Percentiles rank a stretch among this genome's conserved stretches.
Evolutionary conservation across 2,797 vertebrate genomes (phyloP).

Genomic region (Darevskia mixta): DNA sequence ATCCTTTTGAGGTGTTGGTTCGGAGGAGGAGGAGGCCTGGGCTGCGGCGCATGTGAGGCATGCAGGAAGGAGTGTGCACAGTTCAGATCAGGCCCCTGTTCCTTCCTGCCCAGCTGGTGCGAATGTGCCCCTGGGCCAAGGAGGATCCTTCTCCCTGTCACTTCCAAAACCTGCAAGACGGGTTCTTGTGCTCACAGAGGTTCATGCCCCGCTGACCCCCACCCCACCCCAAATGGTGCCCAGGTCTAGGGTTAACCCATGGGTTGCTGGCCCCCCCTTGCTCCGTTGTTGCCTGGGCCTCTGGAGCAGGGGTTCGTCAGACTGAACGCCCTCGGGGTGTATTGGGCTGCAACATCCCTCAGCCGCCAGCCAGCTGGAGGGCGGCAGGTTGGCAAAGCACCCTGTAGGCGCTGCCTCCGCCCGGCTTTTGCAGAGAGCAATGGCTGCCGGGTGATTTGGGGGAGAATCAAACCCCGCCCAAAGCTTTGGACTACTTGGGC

Average conservation of each 20-base stretch:
- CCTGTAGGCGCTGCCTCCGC: too few species aligned
- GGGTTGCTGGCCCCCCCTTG: neutral
- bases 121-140: neutral
- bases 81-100: neutral
- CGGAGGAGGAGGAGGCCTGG: neutral
- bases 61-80: neutral
- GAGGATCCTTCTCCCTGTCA: neutral
- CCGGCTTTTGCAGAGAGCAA: neutral
- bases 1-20: neutral
- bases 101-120: constrained; percentile 6
- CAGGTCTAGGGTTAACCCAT: neutral
- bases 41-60: neutral
- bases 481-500: neutral
- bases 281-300: too few species aligned
- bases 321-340: neutral
- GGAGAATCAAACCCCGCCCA: neutral
- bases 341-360: too few species aligned
- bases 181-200: neutral
- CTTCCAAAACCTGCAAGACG: neutral
- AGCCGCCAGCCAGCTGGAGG: too few species aligned
- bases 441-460: neutral
- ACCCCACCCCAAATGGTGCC: neutral
- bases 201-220: neutral
- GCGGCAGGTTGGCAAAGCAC: too few species aligned
- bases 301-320: neutral